Conservation (phyloP, 2,888 invertebrate genomes). For the Acrocyrtus sp. region DNA sequence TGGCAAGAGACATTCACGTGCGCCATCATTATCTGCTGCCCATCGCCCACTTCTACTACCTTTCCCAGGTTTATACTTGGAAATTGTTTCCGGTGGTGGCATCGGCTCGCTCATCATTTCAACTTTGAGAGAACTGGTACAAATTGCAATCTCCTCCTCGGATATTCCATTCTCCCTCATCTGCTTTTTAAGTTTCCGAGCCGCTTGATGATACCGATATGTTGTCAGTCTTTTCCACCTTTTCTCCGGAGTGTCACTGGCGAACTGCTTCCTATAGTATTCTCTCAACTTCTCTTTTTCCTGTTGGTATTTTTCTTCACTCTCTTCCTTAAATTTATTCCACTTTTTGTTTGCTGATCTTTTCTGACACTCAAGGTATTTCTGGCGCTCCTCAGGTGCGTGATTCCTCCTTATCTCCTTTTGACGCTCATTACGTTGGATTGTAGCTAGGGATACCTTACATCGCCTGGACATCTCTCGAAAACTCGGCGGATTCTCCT, state of each 20-base stretch:
- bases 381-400: background rate
- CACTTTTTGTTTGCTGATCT: background rate
- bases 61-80: background rate
- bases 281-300: background rate
- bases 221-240: background rate
- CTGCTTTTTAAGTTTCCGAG: background rate
- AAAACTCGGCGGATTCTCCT: background rate
- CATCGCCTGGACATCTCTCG: background rate
- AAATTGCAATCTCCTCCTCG: background rate
- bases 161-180: background rate
- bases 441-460: background rate
- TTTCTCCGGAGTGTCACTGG: background rate
- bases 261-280: background rate
- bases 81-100: background rate
- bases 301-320: background rate
- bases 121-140: background rate
- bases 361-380: background rate
- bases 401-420: background rate
- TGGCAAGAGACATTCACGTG: too few relatives aligned
- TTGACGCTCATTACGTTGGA: too few relatives aligned
- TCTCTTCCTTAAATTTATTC: background rate
- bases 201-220: background rate
- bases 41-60: too few relatives aligned
- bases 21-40: too few relatives aligned
- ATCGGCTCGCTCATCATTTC: background rate